Evolutionary conservation across 2,113 vertebrate species (phyloP).

Genomic region (Hippopotamus amphibius): DNA sequence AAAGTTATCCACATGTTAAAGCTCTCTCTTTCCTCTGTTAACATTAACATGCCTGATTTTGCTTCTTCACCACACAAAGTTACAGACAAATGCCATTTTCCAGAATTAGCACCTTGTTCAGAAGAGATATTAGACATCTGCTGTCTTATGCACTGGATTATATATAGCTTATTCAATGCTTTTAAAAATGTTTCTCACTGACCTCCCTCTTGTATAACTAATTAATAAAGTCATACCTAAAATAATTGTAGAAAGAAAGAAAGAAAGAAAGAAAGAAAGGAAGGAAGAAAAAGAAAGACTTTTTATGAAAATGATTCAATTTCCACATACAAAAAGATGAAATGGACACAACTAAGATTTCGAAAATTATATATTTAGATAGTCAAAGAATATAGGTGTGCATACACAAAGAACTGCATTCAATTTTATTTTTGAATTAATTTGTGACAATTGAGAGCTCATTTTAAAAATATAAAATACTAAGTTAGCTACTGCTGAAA

Average conservation of each 20-base stretch:
- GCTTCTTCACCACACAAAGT: too few relatives aligned
- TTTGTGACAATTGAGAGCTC: background rate
- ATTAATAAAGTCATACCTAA: too few relatives aligned
- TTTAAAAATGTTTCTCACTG: too few relatives aligned
- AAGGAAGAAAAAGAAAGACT: too few relatives aligned
- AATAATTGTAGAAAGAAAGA: background rate
- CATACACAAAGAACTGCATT: background rate
- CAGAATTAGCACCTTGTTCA: too few relatives aligned
- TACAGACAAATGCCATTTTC: too few relatives aligned
- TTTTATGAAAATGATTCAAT: background rate
- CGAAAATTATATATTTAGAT: background rate
- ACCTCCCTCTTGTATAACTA: too few relatives aligned
- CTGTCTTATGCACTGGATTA: too few relatives aligned
- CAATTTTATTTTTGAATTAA: background rate
- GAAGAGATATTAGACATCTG: too few relatives aligned
- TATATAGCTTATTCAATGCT: too few relatives aligned
- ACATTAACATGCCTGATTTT: background rate
- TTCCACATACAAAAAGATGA: background rate
- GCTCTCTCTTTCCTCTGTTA: background rate
- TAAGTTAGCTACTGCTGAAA: background rate
- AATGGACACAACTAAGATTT: background rate
- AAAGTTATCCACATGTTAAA: background rate
- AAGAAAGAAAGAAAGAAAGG: too few relatives aligned
- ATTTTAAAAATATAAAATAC: constrained; percentile 31
- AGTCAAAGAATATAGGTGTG: background rate